Evolutionary conservation across 2,797 vertebrate genomes (phyloP), one percentile per base, ranked within the genome.

Genomic region (Buceros bicornis): DNA sequence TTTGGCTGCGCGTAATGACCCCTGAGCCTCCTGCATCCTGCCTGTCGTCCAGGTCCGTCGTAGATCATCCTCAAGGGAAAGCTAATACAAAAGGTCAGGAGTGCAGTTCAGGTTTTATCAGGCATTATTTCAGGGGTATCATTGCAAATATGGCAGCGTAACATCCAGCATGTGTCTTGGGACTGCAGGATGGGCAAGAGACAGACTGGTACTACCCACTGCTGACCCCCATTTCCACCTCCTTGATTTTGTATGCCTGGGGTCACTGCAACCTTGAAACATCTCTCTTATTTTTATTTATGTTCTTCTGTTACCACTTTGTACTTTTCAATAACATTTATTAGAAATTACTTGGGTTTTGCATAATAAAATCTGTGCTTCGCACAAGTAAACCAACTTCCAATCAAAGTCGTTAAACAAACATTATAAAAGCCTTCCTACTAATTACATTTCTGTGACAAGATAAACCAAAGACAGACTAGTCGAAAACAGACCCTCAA

Each of bases 1-100:
- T 57, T 28, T 1, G 5, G 62, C 54, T 7, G 1, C 4, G 15
- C 0, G 0, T 54, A 70, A 43, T 0, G 0, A 58, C 7, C 72
- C 76, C 2, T 0, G 0, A 79, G 19, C 29, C 57, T 53, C 48
- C 82, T 40, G 50, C 31, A 26, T 8, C 54, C 72, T 7, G 17
- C n/a, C 57, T 29, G 12, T 11, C 21, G 26, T 14, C 18, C 2
- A 4, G 16, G 66, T 18, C 47, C 31, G 65, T 72, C 72, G 78
- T 1, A n/a, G n/a, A n/a, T 20, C 76, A 88, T 66, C 70, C 66
- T 57, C 21, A 2, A 61, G 67, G 51, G 78, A 85, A 87, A 65
- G 84, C 29, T 12, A 31, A 48, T 16, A 16, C 29, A 28, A 71
- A 26, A 0, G 5, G 42, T 15, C 57, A 67, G 53, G 28, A 42